Percentiles rank a stretch among this genome's conserved stretches.
phyloP scores from a whole-genome alignment of 2,888 invertebrate species.

The Cistogaster globosa region DNA sequence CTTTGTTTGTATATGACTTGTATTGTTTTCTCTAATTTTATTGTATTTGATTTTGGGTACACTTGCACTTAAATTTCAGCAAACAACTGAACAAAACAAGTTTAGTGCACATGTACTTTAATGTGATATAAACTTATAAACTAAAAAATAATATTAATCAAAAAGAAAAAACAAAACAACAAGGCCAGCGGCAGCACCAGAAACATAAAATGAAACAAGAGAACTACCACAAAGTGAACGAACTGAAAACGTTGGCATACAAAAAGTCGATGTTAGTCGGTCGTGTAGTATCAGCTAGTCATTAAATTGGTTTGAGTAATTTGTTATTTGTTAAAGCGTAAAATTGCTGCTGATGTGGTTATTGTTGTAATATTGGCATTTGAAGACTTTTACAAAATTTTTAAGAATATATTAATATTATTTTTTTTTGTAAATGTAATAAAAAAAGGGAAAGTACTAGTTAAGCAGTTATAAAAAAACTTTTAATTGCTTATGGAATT shows the following conservation, averaged over 20 bases:
- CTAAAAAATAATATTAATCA: neutral
- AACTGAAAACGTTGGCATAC: slow-evolving; percentile 71
- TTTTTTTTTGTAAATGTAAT: no score
- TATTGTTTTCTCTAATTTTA: slow-evolving; percentile 16
- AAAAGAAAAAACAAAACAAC: slow-evolving; percentile 6
- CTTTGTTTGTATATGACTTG: slow-evolving; percentile 16
- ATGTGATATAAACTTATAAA: slow-evolving; percentile 24
- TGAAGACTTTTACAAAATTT: no score
- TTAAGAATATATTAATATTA: no score
- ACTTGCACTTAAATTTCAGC: slow-evolving; percentile 74
- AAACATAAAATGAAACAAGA: neutral
- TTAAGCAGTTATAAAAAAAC: no score
- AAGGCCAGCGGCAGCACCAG: slow-evolving; percentile 6
- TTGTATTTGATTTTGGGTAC: slow-evolving; percentile 71
- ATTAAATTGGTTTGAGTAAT: slow-evolving; percentile 12
- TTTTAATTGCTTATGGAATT: no score
- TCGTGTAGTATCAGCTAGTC: slow-evolving; percentile 18
- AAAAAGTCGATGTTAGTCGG: neutral
- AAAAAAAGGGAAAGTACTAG: no score
- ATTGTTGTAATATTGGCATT: neutral
- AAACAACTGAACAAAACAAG: slow-evolving; percentile 43
- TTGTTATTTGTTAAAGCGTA: slow-evolving; percentile 45
- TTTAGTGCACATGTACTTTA: slow-evolving; percentile 76
- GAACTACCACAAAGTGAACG: slow-evolving; percentile 74
- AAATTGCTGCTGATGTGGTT: slow-evolving; percentile 20